Conservation (phyloP, 2,113 vertebrate genomes). For the Ceyx melanurus region DNA sequence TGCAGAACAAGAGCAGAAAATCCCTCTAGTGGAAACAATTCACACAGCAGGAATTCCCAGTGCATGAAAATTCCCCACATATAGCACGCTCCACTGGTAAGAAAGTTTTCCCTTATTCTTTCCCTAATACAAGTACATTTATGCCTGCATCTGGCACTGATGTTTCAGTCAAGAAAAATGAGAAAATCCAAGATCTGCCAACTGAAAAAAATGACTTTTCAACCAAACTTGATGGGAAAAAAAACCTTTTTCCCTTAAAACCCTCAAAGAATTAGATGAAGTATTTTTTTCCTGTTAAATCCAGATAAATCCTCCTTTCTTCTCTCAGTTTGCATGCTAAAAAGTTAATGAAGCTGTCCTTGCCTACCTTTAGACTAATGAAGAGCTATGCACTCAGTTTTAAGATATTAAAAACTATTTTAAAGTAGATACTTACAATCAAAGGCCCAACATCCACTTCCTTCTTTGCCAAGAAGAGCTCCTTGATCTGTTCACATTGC, state of each 20-base stretch:
- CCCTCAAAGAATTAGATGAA: background rate
- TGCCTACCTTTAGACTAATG: background rate
- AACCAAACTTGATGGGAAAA: background rate
- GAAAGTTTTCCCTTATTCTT: background rate
- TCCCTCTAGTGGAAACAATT: background rate
- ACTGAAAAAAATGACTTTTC: background rate
- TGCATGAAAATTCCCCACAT: background rate
- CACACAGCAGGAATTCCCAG: background rate
- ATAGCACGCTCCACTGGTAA: background rate
- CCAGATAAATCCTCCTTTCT: background rate
- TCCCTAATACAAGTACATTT: background rate
- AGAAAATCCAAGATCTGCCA: background rate
- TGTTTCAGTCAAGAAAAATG: background rate
- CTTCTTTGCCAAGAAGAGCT: conserved; percentile 87
- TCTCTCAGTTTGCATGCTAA: background rate
- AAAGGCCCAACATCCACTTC: conserved; percentile 85
- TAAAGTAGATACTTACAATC: conserved; percentile 81
- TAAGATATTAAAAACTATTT: background rate
- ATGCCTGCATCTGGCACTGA: background rate
- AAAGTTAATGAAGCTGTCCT: background rate
- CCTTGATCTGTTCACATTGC: conserved; percentile 85
- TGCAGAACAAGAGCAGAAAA: background rate
- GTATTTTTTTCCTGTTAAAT: background rate
- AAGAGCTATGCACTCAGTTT: background rate
- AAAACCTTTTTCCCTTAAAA: background rate